A percentile compares a stretch with the other conserved stretches of the same genome.
Evolutionary conservation across 2,113 vertebrate genomes (phyloP).

Genomic region (Panthera uncia): DNA sequence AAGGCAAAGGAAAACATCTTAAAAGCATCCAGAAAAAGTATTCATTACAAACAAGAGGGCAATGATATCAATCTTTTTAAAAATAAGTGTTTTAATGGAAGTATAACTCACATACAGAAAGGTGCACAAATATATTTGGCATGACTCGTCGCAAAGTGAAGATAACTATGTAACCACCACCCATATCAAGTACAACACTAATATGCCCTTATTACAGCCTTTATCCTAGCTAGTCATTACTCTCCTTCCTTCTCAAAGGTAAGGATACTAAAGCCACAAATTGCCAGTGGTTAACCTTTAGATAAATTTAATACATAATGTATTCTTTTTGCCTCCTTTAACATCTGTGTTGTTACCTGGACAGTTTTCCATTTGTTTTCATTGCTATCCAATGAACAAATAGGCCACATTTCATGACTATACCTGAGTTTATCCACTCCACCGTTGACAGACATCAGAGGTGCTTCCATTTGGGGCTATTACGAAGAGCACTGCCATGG

Average conservation of each 20-base stretch:
- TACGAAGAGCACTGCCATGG: not conserved
- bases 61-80: not conserved
- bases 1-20: not conserved
- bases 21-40: slow-evolving; percentile 34
- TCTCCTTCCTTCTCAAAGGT: not conserved
- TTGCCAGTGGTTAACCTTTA: not conserved
- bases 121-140: not conserved
- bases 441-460: not conserved
- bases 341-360: not conserved
- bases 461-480: not conserved
- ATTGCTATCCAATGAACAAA: not conserved
- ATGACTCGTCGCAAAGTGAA: not conserved
- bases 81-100: not conserved
- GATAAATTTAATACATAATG: not conserved
- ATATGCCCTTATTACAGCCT: not conserved
- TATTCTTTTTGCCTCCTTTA: not conserved
- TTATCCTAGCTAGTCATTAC: not conserved
- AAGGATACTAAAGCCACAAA: not conserved
- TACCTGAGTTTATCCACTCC: not conserved
- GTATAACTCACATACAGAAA: not conserved
- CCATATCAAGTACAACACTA: not conserved
- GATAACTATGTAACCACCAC: not conserved
- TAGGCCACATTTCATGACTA: not conserved
- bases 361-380: not conserved
- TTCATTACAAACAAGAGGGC: not conserved